Base-by-base conservation (phyloP, 2,113 vertebrate species). In the Cardinalis cardinalis region DNA sequence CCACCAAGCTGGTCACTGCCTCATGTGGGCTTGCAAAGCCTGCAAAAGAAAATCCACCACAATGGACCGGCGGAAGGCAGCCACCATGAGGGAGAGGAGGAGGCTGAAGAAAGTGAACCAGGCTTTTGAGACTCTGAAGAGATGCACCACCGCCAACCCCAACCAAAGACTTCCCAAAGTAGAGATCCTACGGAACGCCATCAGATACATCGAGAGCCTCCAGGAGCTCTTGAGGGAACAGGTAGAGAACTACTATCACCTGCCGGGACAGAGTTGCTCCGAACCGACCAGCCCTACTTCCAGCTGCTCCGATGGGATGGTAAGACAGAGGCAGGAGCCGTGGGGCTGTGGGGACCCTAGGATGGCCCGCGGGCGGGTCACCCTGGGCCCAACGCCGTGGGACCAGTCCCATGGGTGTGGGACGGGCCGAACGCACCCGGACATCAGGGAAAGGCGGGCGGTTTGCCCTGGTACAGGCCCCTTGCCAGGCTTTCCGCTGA, bases 11-110 rank as follows among this genome's bases (percentile, higher is more conserved):
- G 99, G 99, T 20, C 99, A 98, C 96, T 99, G 99, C 96, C 98
- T 99, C 80, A 97, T 99, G 96, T 99, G 99, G 99, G 99, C 99
- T 94, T 99, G 99, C 97, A 99, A 99, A 96, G 99, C 99, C 14
- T 99, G 99, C 96, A 99, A 99, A 94, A 98, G 98, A 76, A 99
- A 99, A 94, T 97, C 99, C 82, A 99, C 98, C 95, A 99, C 98
- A 12, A 98, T 98, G 97, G 99, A 99, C 96, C 97, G 99, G 64
- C 90, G 99, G 43, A 98, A 98, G 94, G 99, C 99, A 1, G 99
- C 99, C 97, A 99, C 99, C 74, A 99, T 99, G 99, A 98, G 99
- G 2, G 99, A 99, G 96, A 98, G 99, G 52, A 98, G 99, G 73
- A 97, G 99, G 83, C 98, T 99, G 89, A 99, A 99, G 97, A 99